Evolutionary conservation across 2,797 vertebrate species (phyloP), one percentile per base, ranked within the genome.

Genomic region (Catharus ustulatus): DNA sequence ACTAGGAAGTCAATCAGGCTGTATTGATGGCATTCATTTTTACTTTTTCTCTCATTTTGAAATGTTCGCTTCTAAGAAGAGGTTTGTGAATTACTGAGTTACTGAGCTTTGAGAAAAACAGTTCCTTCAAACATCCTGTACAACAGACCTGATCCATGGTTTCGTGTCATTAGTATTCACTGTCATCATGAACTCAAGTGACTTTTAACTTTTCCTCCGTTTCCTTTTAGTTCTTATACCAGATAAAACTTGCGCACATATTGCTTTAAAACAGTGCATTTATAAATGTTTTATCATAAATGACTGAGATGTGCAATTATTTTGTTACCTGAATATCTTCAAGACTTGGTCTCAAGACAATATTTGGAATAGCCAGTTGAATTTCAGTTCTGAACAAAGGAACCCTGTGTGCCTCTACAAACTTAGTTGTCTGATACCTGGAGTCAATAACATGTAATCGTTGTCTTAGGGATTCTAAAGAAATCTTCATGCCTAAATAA

Each of bases 241-340:
- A 78, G 58, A 59, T 58, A 57, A 79, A 84, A 84, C 7, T 58
- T 52, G 15, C 15, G 15, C 15, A 45, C 2, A 26, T 29, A 6
- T 26, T 78, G 21, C 21, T 91, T 94, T 63, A 24, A 86, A 88
- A 69, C 26, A 77, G 58, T 10, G 0, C 15, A 57, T 67, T 89
- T 79, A 64, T 20, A 79, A 78, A 63, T 3, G 3, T 69, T 88
- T 69, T 69, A 61, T 26, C 1, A 3, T n/a, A 90, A 75, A 87
- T n/a, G 6, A 71, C 45, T 55, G 32, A 88, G n/a, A 79, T 10
- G 13, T n/a, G 11, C n/a, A 58, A 76, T 68, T 76, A 46, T 81
- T 89, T 88, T 57, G 18, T 92, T 97, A 98, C 98, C 98, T 99
- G 98, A 45, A 98, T 98, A 57, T 98, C 97, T 48, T 98, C 98